Evolutionary conservation across 2,797 vertebrate species (phyloP), one percentile per base, ranked within the genome.

Genomic region (Sebastes vulpes): DNA sequence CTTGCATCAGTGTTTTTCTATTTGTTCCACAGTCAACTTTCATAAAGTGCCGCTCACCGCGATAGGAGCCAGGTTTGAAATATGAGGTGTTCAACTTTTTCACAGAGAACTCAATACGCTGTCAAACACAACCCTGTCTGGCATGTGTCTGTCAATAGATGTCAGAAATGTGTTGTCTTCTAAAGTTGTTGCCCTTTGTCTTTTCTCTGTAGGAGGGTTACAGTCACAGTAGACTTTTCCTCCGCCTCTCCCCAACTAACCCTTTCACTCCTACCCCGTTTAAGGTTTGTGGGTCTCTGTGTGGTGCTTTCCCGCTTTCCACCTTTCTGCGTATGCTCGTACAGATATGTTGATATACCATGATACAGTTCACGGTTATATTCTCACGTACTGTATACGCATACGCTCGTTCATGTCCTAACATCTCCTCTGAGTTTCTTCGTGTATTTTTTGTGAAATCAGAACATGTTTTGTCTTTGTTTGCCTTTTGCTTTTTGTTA

Each of bases 211-310:
- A 99, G 98, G 98, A 95, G 90, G 92, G 96, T 95, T 96, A 97
- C 95, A 97, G 96, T 97, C 97, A 97, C 95, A 90, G 94, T 98
- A 98, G 95, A 96, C 95, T 97, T 97, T 95, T 95, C 95, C 97
- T 97, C 92, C 95, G 92, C 96, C 97, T 97, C 95, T 98, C 96
- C 97, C 97, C 97, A 97, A 97, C 97, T 98, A 98, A 99, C 96
- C 97, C 98, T 96, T 99, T 99, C 97, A 97, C 97, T 96, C 97
- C 97, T 95, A 98, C 96, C 96, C 97, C 98, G 28, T 99, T 98
- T 98, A 99, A 99, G 98, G 98, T 99, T 98, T 95, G 98, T 98
- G 95, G 93, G 93, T 85, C 94, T 90, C 83, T 80, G 93, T 91
- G 92, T 93, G 85, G 90, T 86, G 78, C 58, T 79, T 54, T 54